A percentile compares a stretch with the other conserved stretches of the same genome.
These are phyloP conservation scores for Elymnias hypermnestra DNA, from an alignment of 1,140 invertebrate genomes.

Conservation along the genomic window DNA sequence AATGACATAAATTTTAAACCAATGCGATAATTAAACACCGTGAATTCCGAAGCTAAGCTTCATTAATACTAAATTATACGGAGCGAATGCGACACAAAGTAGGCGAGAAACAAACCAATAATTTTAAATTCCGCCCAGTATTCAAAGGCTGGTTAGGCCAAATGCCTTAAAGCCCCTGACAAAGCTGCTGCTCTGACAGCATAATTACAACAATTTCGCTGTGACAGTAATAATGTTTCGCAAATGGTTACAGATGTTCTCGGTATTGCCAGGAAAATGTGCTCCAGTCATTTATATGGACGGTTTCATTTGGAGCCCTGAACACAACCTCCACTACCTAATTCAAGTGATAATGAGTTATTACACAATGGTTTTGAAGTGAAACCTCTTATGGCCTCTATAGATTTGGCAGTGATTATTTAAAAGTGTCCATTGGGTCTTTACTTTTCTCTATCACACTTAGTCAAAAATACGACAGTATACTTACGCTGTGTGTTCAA, in stretches of 20 bases:
- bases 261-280: constrained; percentile 14
- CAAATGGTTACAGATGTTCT: constrained; percentile 40
- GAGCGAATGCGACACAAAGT: background rate
- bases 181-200: constrained; percentile 25
- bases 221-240: constrained; percentile 39
- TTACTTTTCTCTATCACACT: too few relatives aligned
- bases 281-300: constrained; percentile 10
- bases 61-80: too few relatives aligned
- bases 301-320: constrained; percentile 4
- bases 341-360: too few relatives aligned
- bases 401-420: too few relatives aligned
- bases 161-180: constrained; percentile 35
- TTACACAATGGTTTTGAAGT: too few relatives aligned
- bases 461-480: too few relatives aligned
- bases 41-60: too few relatives aligned
- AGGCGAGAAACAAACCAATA: constrained; percentile 5
- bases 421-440: too few relatives aligned
- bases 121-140: constrained; percentile 15
- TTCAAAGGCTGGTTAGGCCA: constrained; percentile 17
- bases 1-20: too few relatives aligned
- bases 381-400: too few relatives aligned
- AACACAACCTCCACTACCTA: background rate
- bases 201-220: constrained; percentile 44
- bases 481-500: too few relatives aligned
- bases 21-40: too few relatives aligned